Evolutionary conservation across 2,797 vertebrate genomes (phyloP).

Genomic region (Periophthalmus magnuspinnatus): DNA sequence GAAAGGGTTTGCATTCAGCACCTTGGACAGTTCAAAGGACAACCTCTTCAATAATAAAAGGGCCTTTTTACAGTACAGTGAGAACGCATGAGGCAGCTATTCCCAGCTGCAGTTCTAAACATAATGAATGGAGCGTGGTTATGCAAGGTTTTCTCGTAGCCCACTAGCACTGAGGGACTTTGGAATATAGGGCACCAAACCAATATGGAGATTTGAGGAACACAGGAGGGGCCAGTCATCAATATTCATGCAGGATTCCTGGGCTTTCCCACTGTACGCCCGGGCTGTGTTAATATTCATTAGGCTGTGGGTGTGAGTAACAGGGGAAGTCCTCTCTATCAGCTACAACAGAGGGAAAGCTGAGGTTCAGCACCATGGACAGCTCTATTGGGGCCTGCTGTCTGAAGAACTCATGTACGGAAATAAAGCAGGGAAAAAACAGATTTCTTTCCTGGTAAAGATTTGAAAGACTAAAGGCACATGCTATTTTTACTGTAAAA

Average conservation of each 20-base stretch:
- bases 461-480: background rate
- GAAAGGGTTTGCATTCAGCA: constrained; percentile 27
- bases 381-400: constrained; percentile 21
- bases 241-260: constrained; percentile 65
- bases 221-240: constrained; percentile 50
- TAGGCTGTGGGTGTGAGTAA: constrained; percentile 28
- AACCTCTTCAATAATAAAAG: constrained; percentile 34
- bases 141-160: constrained; percentile 33
- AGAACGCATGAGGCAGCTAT: constrained; percentile 30
- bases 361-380: constrained; percentile 51
- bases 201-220: constrained; percentile 52
- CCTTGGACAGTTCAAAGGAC: constrained; percentile 41
- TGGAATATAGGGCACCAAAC: constrained; percentile 56
- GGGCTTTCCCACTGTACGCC: constrained; percentile 62
- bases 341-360: constrained; percentile 13
- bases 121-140: constrained; percentile 25
- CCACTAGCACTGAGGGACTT: constrained; percentile 39
- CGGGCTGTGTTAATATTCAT: constrained; percentile 65
- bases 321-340: constrained; percentile 36
- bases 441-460: background rate
- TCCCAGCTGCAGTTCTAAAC: constrained; percentile 33
- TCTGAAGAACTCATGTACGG: background rate
- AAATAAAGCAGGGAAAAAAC: background rate
- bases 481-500: background rate
- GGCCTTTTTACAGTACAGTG: constrained; percentile 25